Percentiles rank a stretch among this genome's conserved stretches.
Evolutionary conservation across 2,113 vertebrate genomes (phyloP).

Genomic region (Nansenia antarctica): DNA sequence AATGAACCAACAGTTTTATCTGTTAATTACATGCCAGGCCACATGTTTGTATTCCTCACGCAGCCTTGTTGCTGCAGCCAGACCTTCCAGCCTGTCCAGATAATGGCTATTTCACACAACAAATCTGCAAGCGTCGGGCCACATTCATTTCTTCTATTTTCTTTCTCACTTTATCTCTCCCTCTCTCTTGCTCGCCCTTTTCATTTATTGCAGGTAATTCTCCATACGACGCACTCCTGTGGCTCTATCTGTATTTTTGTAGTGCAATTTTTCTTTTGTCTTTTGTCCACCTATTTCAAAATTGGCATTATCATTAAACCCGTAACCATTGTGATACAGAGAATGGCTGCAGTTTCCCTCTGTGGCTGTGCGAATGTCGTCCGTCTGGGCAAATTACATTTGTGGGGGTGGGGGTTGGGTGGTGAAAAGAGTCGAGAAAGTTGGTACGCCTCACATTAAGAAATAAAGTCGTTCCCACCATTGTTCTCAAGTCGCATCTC

Average conservation of each 20-base stretch:
- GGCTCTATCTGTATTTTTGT: constrained; percentile 48
- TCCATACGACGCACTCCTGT: constrained; percentile 47
- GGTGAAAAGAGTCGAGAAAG: neutral
- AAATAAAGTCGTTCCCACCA: neutral
- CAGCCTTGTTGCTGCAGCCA: constrained; percentile 32
- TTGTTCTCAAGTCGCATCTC: neutral
- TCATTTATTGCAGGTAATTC: constrained; percentile 64
- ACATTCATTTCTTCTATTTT: constrained; percentile 53
- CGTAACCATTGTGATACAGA: constrained; percentile 23
- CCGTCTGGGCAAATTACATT: constrained; percentile 21
- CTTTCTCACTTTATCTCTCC: constrained; percentile 33
- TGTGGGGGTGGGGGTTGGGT: constrained; percentile 24
- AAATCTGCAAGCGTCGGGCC: constrained; percentile 55
- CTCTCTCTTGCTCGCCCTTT: constrained; percentile 56
- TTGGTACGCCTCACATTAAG: too few species aligned
- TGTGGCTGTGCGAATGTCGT: neutral
- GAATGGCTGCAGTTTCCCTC: constrained; percentile 26
- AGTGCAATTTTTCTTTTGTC: constrained; percentile 56
- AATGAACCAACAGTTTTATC: constrained; percentile 79
- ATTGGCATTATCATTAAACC: constrained; percentile 42
- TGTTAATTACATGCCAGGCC: constrained; percentile 81
- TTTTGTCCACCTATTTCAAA: constrained; percentile 38
- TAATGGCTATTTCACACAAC: constrained; percentile 68
- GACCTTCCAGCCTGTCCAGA: constrained; percentile 66
- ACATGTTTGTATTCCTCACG: constrained; percentile 72